A percentile compares a stretch with the other conserved stretches of the same genome.
phyloP scores from a whole-genome alignment of 2,113 vertebrate genomes.

The Alouatta palliata region DNA sequence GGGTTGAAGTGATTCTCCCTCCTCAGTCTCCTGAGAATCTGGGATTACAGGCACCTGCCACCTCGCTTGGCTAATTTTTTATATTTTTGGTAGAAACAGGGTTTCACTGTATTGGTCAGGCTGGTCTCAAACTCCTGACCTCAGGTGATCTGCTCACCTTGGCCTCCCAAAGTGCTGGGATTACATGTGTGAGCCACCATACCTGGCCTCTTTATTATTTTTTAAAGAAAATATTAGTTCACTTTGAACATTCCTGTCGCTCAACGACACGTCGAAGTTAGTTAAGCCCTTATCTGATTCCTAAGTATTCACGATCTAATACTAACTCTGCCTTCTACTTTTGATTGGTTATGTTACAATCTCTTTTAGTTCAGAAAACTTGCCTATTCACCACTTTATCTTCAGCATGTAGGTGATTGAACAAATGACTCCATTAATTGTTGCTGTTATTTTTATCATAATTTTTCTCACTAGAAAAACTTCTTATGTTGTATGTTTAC shows the following conservation, averaged over 20 bases:
- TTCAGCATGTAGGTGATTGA: background rate
- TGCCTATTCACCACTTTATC: background rate
- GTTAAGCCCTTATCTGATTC: background rate
- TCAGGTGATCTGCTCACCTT: too few relatives aligned
- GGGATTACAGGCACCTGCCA: too few relatives aligned
- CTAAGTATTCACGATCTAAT: background rate
- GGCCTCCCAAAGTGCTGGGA: too few relatives aligned
- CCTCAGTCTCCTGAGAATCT: too few relatives aligned
- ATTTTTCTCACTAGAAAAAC: background rate
- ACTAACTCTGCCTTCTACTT: background rate
- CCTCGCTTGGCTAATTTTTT: too few relatives aligned
- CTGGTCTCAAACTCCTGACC: too few relatives aligned
- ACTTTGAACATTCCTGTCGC: background rate
- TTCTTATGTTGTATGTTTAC: background rate
- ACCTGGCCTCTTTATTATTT: background rate
- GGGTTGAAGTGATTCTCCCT: too few relatives aligned
- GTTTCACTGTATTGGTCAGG: too few relatives aligned
- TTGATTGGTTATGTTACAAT: background rate
- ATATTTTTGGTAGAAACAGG: too few relatives aligned
- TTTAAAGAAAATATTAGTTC: background rate
- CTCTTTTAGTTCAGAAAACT: background rate
- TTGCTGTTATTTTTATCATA: background rate
- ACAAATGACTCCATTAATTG: background rate
- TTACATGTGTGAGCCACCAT: too few relatives aligned
- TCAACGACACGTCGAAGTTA: background rate